These are phyloP conservation scores for Sinocyclocheilus anophthalmus DNA, from an alignment of 2,113 vertebrate species.

Conservation along the genomic window DNA sequence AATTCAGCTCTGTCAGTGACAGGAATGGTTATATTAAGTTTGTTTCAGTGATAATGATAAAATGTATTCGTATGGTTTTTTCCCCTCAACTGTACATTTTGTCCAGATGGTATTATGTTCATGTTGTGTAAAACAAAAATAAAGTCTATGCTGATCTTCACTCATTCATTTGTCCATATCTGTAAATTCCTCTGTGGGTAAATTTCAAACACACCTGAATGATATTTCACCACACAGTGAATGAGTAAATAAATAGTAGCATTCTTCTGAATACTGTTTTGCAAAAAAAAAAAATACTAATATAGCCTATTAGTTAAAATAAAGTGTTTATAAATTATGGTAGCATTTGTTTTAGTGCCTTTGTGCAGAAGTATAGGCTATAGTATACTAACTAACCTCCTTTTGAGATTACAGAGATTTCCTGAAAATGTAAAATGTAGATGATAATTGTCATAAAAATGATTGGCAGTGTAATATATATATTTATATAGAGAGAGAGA, in stretches of 20 bases:
- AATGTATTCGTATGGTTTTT: slow-evolving; percentile 4
- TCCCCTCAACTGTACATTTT: neutral
- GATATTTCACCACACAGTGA: neutral
- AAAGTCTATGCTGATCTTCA: neutral
- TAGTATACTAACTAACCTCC: neutral
- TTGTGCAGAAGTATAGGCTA: neutral
- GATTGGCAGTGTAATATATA: neutral
- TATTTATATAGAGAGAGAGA: too few relatives aligned
- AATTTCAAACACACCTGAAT: neutral
- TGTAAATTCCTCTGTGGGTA: neutral
- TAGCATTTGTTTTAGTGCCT: neutral
- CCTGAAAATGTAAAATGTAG: neutral
- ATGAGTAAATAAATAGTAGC: neutral
- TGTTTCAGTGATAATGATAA: slow-evolving; percentile 7
- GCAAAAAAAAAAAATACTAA: neutral
- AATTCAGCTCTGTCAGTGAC: neutral
- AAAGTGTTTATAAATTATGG: neutral
- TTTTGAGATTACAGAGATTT: neutral
- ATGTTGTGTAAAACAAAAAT: neutral
- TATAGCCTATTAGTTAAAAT: neutral
- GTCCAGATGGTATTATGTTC: neutral
- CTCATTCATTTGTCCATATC: neutral
- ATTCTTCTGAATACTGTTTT: neutral
- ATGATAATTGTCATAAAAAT: neutral
- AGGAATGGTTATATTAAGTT: neutral